A percentile compares a stretch with the other conserved stretches of the same genome.
These are phyloP conservation scores for Leucania comma DNA, from an alignment of 2,888 invertebrate genomes.

Conservation along the genomic window DNA sequence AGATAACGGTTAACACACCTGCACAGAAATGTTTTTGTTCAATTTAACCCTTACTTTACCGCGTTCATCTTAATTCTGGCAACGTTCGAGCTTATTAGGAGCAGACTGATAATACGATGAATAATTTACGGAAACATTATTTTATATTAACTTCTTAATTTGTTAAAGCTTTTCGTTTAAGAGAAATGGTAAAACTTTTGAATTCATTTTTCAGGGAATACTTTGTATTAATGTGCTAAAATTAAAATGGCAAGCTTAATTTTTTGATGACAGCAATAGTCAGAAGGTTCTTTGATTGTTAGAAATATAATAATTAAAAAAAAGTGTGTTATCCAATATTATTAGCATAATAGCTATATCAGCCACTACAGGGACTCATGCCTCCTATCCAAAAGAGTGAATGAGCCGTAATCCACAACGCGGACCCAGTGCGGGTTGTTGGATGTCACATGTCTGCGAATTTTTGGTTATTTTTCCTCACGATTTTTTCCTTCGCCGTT, in stretches of 20 bases:
- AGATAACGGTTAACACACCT: constrained; percentile 60
- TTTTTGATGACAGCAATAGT: neutral
- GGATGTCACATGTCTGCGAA: too few species aligned
- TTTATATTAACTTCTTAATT: constrained; percentile 61
- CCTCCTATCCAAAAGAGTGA: too few species aligned
- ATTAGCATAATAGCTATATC: too few species aligned
- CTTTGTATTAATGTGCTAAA: constrained; percentile 8
- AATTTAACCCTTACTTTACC: constrained; percentile 55
- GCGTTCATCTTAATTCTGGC: constrained; percentile 62
- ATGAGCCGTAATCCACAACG: too few species aligned
- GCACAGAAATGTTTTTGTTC: constrained; percentile 57
- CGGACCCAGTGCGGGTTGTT: too few species aligned
- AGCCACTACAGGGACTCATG: too few species aligned
- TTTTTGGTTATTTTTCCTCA: too few species aligned
- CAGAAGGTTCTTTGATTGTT: neutral
- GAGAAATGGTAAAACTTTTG: constrained; percentile 21
- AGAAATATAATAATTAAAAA: neutral
- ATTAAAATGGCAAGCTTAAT: neutral
- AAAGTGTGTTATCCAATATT: too few species aligned
- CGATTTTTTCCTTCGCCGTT: too few species aligned
- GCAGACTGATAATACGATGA: constrained; percentile 59
- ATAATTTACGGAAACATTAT: constrained; percentile 61
- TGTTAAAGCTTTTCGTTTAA: constrained; percentile 51
- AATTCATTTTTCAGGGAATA: constrained; percentile 9
- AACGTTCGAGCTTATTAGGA: constrained; percentile 58